Evolutionary conservation across 1,140 invertebrate genomes (phyloP).

Genomic region (Psilanteris sp.): DNA sequence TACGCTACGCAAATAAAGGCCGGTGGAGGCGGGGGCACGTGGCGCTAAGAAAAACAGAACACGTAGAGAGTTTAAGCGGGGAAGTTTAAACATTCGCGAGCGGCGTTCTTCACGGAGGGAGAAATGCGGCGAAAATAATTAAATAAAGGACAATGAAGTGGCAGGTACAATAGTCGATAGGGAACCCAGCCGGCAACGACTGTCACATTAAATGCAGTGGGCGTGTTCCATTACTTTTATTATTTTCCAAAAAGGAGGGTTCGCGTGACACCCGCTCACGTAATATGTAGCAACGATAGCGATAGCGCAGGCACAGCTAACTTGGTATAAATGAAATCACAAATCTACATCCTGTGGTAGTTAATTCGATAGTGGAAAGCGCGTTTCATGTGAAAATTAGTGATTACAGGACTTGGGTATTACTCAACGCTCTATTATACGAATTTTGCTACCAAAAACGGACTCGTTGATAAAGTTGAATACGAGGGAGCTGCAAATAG

Average conservation of each 20-base stretch:
- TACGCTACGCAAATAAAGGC: constrained; percentile 73
- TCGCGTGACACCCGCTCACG: constrained; percentile 51
- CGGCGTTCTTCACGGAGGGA: constrained; percentile 39
- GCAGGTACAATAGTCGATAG: constrained; percentile 69
- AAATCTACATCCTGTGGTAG: too few species aligned
- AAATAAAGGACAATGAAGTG: constrained; percentile 75
- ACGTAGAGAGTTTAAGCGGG: constrained; percentile 41
- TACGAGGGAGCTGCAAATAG: too few species aligned
- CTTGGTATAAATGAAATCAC: too few species aligned
- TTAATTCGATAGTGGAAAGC: too few species aligned
- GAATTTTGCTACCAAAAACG: too few species aligned
- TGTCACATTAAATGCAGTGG: constrained; percentile 69
- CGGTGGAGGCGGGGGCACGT: constrained; percentile 9
- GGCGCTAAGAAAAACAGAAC: constrained; percentile 60
- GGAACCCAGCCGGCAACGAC: constrained; percentile 39
- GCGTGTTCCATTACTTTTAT: constrained; percentile 71
- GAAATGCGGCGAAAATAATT: constrained; percentile 74
- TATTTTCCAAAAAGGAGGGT: constrained; percentile 68
- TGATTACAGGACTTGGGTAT: too few species aligned
- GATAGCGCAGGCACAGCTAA: too few species aligned
- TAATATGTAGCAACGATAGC: too few species aligned
- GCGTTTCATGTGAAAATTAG: too few species aligned
- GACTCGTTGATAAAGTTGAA: too few species aligned
- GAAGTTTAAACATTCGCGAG: constrained; percentile 44
- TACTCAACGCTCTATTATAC: too few species aligned